Base-by-base conservation (phyloP, 2,797 vertebrate species). In the Choloepus didactylus region DNA sequence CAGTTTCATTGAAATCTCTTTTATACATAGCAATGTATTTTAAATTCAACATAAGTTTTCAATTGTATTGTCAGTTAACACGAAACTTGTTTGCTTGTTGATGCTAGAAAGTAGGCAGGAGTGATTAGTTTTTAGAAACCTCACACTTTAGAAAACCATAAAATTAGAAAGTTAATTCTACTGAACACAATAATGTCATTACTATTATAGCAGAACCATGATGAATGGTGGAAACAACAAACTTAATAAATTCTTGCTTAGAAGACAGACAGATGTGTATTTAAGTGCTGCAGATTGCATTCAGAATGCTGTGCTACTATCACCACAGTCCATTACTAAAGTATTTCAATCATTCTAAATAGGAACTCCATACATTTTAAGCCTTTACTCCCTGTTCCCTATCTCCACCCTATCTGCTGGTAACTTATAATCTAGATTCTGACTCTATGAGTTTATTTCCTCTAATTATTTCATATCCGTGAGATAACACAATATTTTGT, bases 111-210 rank as follows among this genome's bases (percentile, higher is more conserved):
- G 92, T 73, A 95, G 92, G 89, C 73, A 80, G 95, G n/a, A 3
- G 46, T 70, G 72, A 92, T 35, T 59, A 35, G 11, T 44, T 92
- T 92, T 91, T 96, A 95, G 95, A 97, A 97, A 92, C 15, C 25
- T 91, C 82, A 12, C 2, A 3, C 96, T 97, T 97, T 38, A 93
- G n/a, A 92, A 93, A 82, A 93, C 6, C 82, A 12, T 73, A 77
- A 89, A 96, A 91, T 96, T 88, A 97, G 75, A 66, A 91, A 12
- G 19, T 31, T 86, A 81, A 96, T 94, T 76, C 79, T 81, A 64
- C 46, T 94, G 85, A 96, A 93, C 60, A 94, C 91, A 49, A 7
- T 56, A 67, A 86, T 67, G 64, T 41, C 6, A 70, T 96, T 92
- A 25, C 89, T 82, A 89, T 6, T 3, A 0, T 15, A 60, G 25